Evolutionary conservation across 1,140 invertebrate genomes (phyloP), one percentile per base, ranked within the genome.

Genomic region (Wasmannia auropunctata): DNA sequence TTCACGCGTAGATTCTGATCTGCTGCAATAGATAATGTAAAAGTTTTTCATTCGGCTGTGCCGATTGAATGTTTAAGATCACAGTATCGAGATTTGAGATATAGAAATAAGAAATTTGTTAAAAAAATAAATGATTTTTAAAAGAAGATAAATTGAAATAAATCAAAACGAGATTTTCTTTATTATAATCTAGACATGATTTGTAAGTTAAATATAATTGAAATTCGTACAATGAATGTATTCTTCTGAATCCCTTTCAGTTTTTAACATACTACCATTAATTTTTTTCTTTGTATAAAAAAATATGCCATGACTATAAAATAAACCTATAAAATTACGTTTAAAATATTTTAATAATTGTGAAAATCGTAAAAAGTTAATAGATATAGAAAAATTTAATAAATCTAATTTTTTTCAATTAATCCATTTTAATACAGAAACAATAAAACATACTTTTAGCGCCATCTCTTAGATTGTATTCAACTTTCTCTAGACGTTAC

Each of bases 381-480:
- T 22, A n/a, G 0, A 63, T 6, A n/a, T 37, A 22, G 4, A 62
- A 63, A 22, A 11, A 22, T 4, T 37, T 11, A 49, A 69, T 49
- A 49, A 70, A 31, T 25, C 3, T 19, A 2, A 54, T 8, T 8
- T 74, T 37, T 74, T 3, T 63, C 11, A 14, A 16, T 11, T 16
- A 54, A 2, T 11, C 1, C n/a, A 3, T 31, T 70, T 51, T 54
- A 49, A 11, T 54, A 74, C 0, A 54, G 16, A 14, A 46, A 46
- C 6, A 43, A 67, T 31, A 70, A 37, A 49, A 70, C 25, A 28
- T 25, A 77, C 62, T 40, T 85, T 22, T 72, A 69, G 10, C 37
- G 65, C 40, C 51, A 81, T 70, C 54, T 80, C 37, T 31, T 62
- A 76, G n/a, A 49, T 70, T 2, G 1, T 11, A 43, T 62, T 65